Evolutionary conservation across 2,113 vertebrate genomes (phyloP).

Genomic region (Thamnaconus septentrionalis): DNA sequence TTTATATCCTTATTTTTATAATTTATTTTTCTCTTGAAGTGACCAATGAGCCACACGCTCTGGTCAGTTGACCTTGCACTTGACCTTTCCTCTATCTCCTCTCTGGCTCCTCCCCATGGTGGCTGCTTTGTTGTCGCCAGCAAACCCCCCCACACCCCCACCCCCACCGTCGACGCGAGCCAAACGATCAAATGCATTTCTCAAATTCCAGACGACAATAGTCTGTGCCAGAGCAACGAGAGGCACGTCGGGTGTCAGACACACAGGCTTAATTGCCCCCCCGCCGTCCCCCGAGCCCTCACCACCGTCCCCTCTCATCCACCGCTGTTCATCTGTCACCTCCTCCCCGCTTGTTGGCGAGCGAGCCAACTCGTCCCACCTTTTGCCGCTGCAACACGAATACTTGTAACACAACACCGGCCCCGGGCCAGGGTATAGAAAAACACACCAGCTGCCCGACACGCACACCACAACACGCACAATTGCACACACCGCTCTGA

Average conservation of each 20-base stretch:
- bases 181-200: slow-evolving; percentile 75
- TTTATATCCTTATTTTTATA: no score
- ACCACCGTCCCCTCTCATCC: no score
- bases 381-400: slow-evolving; percentile 39
- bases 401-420: slow-evolving; percentile 62
- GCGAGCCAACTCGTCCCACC: slow-evolving; percentile 49
- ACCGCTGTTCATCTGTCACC: slow-evolving; percentile 49
- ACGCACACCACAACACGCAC: slow-evolving; percentile 18
- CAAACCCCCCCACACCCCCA: slow-evolving; percentile 47
- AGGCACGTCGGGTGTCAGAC: slow-evolving; percentile 63
- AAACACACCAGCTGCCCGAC: slow-evolving; percentile 60
- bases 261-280: slow-evolving; percentile 45
- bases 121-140: slow-evolving; percentile 44
- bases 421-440: slow-evolving; percentile 56
- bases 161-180: slow-evolving; percentile 11
- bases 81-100: slow-evolving; percentile 11
- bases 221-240: slow-evolving; percentile 58
- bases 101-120: slow-evolving; percentile 37
- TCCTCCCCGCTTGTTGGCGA: slow-evolving; percentile 26
- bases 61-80: no score
- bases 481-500: slow-evolving; percentile 13
- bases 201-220: slow-evolving; percentile 71
- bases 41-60: no score
- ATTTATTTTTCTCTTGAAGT: no score
- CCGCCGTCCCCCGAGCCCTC: no score